phyloP scores from a whole-genome alignment of 2,888 invertebrate genomes.

The Erebia ligea region DNA sequence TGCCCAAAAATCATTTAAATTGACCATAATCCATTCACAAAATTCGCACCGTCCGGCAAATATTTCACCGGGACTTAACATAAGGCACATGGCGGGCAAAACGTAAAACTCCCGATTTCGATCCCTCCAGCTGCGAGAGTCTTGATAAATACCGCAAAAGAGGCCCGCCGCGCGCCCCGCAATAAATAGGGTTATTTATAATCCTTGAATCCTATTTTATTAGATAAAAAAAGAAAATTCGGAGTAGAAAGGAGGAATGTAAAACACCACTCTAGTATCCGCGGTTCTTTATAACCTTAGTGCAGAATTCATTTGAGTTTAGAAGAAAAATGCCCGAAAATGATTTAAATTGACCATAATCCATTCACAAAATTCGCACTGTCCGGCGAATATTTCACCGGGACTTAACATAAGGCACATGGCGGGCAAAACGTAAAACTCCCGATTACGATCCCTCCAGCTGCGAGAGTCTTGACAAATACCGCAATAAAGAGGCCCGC shows the following conservation, averaged over 20 bases:
- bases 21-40: no score
- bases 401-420: slow-evolving; percentile 53
- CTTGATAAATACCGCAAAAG: slow-evolving; percentile 81
- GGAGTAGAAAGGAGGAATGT: no score
- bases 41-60: no score
- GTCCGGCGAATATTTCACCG: slow-evolving; percentile 8
- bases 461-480: slow-evolving; percentile 79
- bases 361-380: slow-evolving; percentile 1
- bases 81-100: slow-evolving; percentile 67
- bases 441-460: slow-evolving; percentile 74
- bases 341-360: neutral
- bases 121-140: slow-evolving; percentile 73
- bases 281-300: no score
- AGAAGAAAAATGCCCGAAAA: no score
- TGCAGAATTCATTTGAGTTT: no score
- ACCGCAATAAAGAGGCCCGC: slow-evolving; percentile 79
- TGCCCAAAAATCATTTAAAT: neutral
- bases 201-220: no score
- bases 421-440: slow-evolving; percentile 76
- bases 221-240: no score
- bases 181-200: no score
- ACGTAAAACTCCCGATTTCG: slow-evolving; percentile 76
- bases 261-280: no score
- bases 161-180: slow-evolving; percentile 62
- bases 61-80: neutral